Evolutionary conservation across 2,113 vertebrate species (phyloP).

Genomic region (Myiagra hebetior): DNA sequence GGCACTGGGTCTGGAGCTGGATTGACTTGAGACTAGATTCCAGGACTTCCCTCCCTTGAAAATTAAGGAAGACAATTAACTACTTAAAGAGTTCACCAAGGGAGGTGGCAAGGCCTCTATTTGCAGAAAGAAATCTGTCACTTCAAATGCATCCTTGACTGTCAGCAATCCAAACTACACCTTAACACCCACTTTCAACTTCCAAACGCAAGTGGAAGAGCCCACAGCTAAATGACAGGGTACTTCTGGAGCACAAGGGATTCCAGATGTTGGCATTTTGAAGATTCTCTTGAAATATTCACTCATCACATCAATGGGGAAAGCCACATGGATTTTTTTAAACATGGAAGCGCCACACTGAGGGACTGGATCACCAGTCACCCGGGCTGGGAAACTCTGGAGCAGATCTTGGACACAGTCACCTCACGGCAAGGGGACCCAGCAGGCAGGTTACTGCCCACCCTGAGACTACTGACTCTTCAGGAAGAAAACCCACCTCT

Average conservation of each 20-base stretch:
- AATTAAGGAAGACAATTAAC: not conserved
- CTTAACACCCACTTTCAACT: not conserved
- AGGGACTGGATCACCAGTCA: not conserved
- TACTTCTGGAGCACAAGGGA: not conserved
- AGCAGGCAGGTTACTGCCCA: not conserved
- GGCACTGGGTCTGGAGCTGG: not conserved
- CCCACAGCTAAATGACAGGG: not conserved
- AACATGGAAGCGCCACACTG: not conserved
- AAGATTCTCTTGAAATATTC: not conserved
- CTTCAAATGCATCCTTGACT: not conserved
- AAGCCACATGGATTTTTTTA: not conserved
- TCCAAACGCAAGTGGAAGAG: not conserved
- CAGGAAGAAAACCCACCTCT: not conserved
- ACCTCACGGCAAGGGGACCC: accelerated
- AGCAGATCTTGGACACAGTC: not conserved
- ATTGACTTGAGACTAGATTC: accelerated
- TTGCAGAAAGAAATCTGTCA: not conserved
- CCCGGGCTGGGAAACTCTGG: accelerated
- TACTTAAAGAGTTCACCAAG: not conserved
- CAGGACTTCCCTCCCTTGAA: not conserved
- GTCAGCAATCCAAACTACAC: not conserved
- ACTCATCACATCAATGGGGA: not conserved
- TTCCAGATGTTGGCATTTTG: not conserved
- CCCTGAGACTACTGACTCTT: not conserved
- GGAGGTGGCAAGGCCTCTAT: not conserved